Evolutionary conservation across 2,113 vertebrate genomes (phyloP), one percentile per base, ranked within the genome.

Genomic region (Microcebus griseorufus): DNA sequence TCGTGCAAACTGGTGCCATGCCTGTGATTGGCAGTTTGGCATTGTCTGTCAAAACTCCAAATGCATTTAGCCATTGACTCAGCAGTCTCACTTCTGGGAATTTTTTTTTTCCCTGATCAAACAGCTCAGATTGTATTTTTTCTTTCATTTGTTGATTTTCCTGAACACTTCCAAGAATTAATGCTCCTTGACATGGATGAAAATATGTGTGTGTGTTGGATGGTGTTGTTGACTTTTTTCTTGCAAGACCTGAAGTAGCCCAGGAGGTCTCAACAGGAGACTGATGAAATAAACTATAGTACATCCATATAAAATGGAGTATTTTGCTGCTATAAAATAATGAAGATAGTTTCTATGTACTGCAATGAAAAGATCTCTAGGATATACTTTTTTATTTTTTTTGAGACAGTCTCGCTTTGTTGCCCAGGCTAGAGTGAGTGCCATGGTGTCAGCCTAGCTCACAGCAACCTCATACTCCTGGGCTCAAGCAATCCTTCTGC

Each of bases 311-410:
- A 67, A 91, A 87, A 75, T 6, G 53, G 17, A 94, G 64, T 88
- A 79, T 89, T 94, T 64, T 94, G 62, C 65, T 84, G 51, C 42
- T 64, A 64, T 76, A 32, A 91, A 81, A 72, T 72, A 88, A 67
- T 11, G n/a, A 34, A 67, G 64, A 51, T 48, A 45, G 25, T 60
- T 90, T 91, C 72, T 65, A 58, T 65, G 45, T 72, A 18, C 2
- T 65, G 5, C 84, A 65, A 78, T 78, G 82, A 65, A 95, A 90
- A 82, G 51, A 87, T 86, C 0, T 0, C 65, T 55, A 53, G 48
- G 37, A 34, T 69, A 58, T 11, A 37, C 9, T 48, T 48, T 48
- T 48, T 48, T 48, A 10, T 48, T 48, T 48, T 48, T 48, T 48
- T 48, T 48, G 10, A 48, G 48, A 48, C 9, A 48, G 48, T 48